phyloP scores from a whole-genome alignment of 2,113 vertebrate species.

The Geococcyx californianus region DNA sequence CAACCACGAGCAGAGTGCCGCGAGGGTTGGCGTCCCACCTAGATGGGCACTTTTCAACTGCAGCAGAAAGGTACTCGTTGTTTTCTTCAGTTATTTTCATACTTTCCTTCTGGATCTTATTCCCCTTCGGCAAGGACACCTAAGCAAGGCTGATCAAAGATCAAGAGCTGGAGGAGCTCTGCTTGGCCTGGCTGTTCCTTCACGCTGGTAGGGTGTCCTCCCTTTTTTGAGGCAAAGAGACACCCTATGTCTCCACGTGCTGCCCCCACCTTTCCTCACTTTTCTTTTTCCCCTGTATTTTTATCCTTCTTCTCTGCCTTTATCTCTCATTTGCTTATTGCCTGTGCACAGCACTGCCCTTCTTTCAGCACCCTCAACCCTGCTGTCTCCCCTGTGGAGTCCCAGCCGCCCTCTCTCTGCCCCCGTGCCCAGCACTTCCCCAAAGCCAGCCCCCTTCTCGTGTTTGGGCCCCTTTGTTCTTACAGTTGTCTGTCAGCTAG shows the following conservation, averaged over 20 bases:
- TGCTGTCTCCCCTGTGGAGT: background rate
- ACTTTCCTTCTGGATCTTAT: background rate
- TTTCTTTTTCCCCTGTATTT: background rate
- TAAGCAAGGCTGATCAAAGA: background rate
- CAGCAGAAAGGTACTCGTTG: background rate
- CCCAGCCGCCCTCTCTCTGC: background rate
- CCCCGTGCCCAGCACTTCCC: background rate
- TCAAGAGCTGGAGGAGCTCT: background rate
- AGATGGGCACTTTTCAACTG: background rate
- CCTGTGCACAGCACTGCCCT: accelerated
- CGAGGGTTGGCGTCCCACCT: accelerated
- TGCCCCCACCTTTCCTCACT: background rate
- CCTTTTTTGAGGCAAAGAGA: background rate
- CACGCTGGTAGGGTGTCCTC: background rate
- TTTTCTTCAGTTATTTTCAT: background rate
- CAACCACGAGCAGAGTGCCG: accelerated
- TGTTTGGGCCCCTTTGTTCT: background rate
- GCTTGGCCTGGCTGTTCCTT: background rate
- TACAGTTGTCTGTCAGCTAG: background rate
- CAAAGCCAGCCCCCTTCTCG: background rate
- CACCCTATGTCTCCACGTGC: background rate
- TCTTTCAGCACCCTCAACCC: background rate
- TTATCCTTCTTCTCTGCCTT: background rate
- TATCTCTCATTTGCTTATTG: background rate
- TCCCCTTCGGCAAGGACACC: background rate